These are phyloP conservation scores for Megaleporinus macrocephalus DNA, from an alignment of 2,113 vertebrate genomes.

Conservation along the genomic window DNA sequence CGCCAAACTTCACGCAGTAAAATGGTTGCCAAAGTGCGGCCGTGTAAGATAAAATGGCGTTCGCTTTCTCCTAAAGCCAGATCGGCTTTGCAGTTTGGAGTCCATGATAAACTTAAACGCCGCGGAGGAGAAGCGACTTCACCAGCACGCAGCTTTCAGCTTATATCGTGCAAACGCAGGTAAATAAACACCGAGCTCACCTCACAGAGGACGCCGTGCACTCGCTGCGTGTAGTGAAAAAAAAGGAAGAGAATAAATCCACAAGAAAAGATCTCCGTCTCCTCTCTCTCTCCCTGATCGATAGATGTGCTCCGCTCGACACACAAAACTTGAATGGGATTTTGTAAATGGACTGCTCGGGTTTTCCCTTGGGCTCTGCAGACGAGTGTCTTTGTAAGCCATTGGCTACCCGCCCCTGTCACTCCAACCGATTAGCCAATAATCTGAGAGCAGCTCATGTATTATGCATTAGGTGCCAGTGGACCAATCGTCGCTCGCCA, in stretches of 20 bases:
- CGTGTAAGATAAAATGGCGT: conserved; percentile 76
- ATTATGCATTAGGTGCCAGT: conserved; percentile 55
- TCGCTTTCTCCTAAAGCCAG: conserved; percentile 51
- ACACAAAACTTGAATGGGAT: conserved; percentile 79
- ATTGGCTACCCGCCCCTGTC: conserved; percentile 65
- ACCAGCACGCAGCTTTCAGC: neutral
- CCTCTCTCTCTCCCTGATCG: neutral
- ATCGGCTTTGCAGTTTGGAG: conserved; percentile 49
- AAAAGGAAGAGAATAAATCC: conserved; percentile 62
- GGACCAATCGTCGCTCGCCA: conserved; percentile 68
- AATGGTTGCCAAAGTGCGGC: conserved; percentile 70
- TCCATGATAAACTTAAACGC: conserved; percentile 45
- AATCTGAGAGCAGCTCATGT: neutral
- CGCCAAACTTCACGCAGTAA: conserved; percentile 42
- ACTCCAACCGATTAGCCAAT: conserved; percentile 66
- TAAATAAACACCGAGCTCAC: conserved; percentile 56
- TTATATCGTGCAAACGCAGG: neutral
- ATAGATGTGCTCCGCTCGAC: conserved; percentile 56
- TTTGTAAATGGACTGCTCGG: conserved; percentile 65
- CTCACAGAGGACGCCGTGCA: conserved; percentile 40
- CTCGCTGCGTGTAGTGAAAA: neutral
- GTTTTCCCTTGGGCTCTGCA: conserved; percentile 64
- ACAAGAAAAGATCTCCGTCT: conserved; percentile 47
- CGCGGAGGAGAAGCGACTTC: conserved; percentile 1
- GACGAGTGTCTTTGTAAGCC: conserved; percentile 23